Percentiles rank a stretch among this genome's conserved stretches.
phyloP scores from a whole-genome alignment of 1,140 invertebrate genomes.

The Tetragonula clypearis region DNA sequence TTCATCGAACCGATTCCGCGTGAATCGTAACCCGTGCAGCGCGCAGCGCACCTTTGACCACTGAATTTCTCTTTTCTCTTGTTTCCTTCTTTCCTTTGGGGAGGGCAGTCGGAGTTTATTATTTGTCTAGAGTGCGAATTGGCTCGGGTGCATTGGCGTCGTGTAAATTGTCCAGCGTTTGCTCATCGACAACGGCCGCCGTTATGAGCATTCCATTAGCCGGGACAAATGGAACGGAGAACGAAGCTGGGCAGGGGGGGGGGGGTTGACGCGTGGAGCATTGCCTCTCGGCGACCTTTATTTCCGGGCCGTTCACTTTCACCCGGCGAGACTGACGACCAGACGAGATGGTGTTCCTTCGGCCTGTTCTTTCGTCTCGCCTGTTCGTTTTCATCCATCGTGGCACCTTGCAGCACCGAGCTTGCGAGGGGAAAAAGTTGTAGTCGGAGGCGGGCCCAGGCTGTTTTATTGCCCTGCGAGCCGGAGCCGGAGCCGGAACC shows the following conservation, averaged over 20 bases:
- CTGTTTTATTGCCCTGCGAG: conserved; percentile 57
- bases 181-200: background rate
- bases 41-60: no score
- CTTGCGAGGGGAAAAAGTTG: conserved; percentile 13
- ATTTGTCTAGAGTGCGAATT: no score
- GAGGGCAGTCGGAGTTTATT: no score
- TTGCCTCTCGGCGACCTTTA: conserved; percentile 51
- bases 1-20: no score
- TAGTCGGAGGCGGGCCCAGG: background rate
- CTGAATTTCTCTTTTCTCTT: no score
- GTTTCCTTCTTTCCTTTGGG: no score
- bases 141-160: background rate
- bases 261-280: conserved; percentile 2
- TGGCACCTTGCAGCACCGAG: conserved; percentile 19
- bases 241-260: no score
- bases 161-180: background rate
- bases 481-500: background rate
- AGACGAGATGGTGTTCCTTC: background rate
- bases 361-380: background rate
- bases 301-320: conserved; percentile 60
- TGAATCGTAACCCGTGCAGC: no score
- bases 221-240: conserved; percentile 9
- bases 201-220: background rate
- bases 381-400: conserved; percentile 22
- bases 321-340: background rate